Base-by-base conservation (phyloP, 2,888 invertebrate genomes). In the Drosophila acutilabella region DNA sequence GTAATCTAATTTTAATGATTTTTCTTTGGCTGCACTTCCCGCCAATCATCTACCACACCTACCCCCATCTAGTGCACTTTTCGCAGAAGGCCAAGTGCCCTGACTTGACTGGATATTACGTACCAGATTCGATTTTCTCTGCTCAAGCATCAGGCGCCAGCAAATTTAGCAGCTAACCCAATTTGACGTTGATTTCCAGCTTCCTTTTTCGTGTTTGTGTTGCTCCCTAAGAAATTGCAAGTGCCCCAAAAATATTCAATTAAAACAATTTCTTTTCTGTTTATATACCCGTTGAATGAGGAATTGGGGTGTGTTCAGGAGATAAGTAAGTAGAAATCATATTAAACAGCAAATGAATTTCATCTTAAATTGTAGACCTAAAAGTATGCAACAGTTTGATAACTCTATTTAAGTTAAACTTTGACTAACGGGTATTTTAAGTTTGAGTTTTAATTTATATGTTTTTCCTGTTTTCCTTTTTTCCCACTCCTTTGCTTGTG, bases 1-100 rank as follows among this genome's bases (percentile, higher is more conserved):
- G 88, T 85, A 85, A 85, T 85, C 80, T 80, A 89, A 85, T 85
- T 85, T 85, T 85, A 89, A 85, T 89, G 88, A 85, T 85, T 85
- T 85, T 75, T 61, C 86, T 69, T 89, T 79, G 54, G 71, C 65
- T 65, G 74, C 82, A 79, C 41, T 71, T 71, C 52, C 65, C 61
- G 52, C 53, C 53, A 16, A 8, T 13, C 40, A 13, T 18, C 1
- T n/a, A 5, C 11, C 40, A 16, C n/a, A n/a, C n/a, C 10, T 10
- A 54, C 66, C 41, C 30, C 16, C 4, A 7, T 26, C 53, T 8
- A 1, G 26, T 26, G 40, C 36, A 41, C 14, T 26, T 41, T 51
- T 30, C 18, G 26, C 14, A 14, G 52, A 38, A 71, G 86, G 73
- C 80, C 81, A 84, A 81, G 80, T 66, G 75, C 62, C 62, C 76